These are phyloP conservation scores for Pygoscelis adeliae DNA, from an alignment of 2,113 vertebrate genomes.

Conservation along the genomic window DNA sequence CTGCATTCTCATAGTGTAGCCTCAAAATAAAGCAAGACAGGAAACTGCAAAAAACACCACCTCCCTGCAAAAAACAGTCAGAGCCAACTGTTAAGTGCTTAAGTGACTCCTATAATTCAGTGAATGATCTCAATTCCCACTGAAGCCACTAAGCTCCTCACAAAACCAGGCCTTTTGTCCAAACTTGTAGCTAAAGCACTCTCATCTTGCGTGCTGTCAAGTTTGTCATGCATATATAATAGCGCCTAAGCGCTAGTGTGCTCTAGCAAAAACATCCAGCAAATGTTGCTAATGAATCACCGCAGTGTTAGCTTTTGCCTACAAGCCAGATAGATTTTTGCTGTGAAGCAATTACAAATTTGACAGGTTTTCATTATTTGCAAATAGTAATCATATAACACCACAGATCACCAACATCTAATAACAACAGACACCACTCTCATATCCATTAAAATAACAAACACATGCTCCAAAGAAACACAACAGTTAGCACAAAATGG, in stretches of 20 bases:
- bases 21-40: not conserved
- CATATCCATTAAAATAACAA: not conserved
- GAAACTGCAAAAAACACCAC: not conserved
- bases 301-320: not conserved
- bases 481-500: accelerated
- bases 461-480: not conserved
- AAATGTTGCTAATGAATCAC: not conserved
- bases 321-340: not conserved
- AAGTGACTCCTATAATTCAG: not conserved
- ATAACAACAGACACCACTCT: not conserved
- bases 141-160: not conserved
- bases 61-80: not conserved
- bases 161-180: not conserved
- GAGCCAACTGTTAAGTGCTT: not conserved
- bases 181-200: not conserved
- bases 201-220: not conserved
- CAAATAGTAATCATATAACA: not conserved
- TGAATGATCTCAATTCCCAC: not conserved
- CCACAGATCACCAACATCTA: not conserved
- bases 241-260: not conserved
- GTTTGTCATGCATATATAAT: not conserved
- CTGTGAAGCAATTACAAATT: constrained; percentile 8
- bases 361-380: constrained; percentile 28
- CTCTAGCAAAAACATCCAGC: not conserved
- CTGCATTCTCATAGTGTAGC: not conserved